These are phyloP conservation scores for Scomber scombrus DNA, from an alignment of 2,113 vertebrate genomes.

Conservation along the genomic window DNA sequence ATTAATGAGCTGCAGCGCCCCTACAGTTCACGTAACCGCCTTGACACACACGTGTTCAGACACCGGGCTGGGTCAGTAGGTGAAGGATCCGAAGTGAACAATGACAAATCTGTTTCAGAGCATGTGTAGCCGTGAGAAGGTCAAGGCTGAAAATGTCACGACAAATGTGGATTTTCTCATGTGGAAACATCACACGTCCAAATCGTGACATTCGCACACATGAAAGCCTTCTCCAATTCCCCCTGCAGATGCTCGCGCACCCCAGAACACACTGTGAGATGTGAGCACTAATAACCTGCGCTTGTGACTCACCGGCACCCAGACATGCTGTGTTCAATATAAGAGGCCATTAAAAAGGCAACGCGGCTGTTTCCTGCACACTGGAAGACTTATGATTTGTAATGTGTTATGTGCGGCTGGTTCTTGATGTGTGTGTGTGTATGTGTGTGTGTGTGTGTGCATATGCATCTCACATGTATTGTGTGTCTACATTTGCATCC, in stretches of 20 bases:
- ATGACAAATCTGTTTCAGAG: slow-evolving; percentile 7
- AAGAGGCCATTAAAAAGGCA: slow-evolving; percentile 50
- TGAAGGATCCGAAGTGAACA: background rate
- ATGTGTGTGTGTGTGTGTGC: background rate
- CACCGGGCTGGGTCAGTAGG: background rate
- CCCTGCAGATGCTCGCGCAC: background rate
- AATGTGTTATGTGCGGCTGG: background rate
- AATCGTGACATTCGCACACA: slow-evolving; percentile 35
- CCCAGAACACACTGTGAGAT: slow-evolving; percentile 5
- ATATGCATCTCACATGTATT: background rate
- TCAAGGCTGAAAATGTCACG: slow-evolving; percentile 1
- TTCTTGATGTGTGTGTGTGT: background rate
- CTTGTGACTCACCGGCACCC: slow-evolving; percentile 38
- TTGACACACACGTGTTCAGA: background rate
- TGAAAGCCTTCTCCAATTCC: slow-evolving; percentile 10
- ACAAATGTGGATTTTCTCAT: slow-evolving; percentile 12
- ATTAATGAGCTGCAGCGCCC: background rate
- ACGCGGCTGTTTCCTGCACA: slow-evolving; percentile 6
- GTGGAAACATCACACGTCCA: slow-evolving; percentile 1
- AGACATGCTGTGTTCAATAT: slow-evolving; percentile 28
- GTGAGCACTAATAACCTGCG: slow-evolving; percentile 27
- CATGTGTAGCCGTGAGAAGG: background rate
- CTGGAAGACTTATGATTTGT: slow-evolving; percentile 1
- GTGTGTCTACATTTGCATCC: slow-evolving; percentile 21
- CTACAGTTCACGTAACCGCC: background rate